Base-by-base conservation (phyloP, 2,797 vertebrate species). In the Lepidocolaptes lacrymiger region DNA sequence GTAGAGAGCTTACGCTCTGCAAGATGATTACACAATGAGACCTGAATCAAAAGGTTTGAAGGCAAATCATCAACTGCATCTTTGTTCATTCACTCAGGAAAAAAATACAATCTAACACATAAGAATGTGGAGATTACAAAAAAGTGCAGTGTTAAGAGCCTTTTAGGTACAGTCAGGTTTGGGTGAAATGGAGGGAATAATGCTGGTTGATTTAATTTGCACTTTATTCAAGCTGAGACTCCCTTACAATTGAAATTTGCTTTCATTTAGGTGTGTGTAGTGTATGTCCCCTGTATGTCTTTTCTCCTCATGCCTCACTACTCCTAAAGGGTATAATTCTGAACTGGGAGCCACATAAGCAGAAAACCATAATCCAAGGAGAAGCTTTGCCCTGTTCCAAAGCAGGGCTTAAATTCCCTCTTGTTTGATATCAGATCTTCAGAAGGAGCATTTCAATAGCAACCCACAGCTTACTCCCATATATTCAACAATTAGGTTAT, bases 401-500 rank as follows among this genome's bases (percentile, higher is more conserved):
- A 82, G 56, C 39, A 88, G 23, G 46, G 22, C 62, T 89, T 74
- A 88, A 75, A 30, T 20, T 69, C 41, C 14, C 39, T 85, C 83
- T 69, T 84, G 43, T 73, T 73, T 90, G 73, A 82, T 90, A 95
- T 79, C 88, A 89, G 88, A 63, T 75, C 93, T 83, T 94, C 69
- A 86, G 85, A 79, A 43, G 76, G 77, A 88, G 32, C 48, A 73
- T 92, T 94, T 93, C 85, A 92, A 81, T 30, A 78, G 88, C 48
- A 92, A 73, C 76, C 46, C 62, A 84, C 36, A 56, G 49, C 73
- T 95, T 76, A 90, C 83, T 96, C 95, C 89, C 77, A 79, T 93
- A 79, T 86, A 91, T 93, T 94, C 80, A 90, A 95, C 83, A 93
- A 77, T 91, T 34, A 80, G n/a, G 51, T 90, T 94, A 86, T 72